Percentiles rank a stretch among this genome's conserved stretches.
phyloP scores from a whole-genome alignment of 1,140 invertebrate species.

The Drosophila lacertosa region DNA sequence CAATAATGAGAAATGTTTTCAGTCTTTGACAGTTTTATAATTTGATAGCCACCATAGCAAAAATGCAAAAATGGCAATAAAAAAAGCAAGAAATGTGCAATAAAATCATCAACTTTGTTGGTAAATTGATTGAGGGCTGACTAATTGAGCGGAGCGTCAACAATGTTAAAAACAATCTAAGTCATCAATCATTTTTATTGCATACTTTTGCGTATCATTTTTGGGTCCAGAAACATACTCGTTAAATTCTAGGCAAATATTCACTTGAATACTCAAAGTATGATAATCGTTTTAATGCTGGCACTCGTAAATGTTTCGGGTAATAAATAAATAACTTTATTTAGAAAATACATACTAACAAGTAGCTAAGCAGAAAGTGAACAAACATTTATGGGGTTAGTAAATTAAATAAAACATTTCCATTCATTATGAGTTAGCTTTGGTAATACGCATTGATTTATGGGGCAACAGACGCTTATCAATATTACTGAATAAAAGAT shows the following conservation, averaged over 20 bases:
- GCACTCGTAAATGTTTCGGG: slow-evolving; percentile 12
- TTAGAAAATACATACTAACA: background rate
- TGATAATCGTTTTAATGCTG: slow-evolving; percentile 26
- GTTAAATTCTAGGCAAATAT: slow-evolving; percentile 26
- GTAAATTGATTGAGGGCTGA: slow-evolving; percentile 45
- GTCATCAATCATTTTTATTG: slow-evolving; percentile 78
- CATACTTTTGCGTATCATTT: slow-evolving; percentile 66
- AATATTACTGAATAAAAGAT: slow-evolving; percentile 10
- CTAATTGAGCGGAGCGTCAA: slow-evolving; percentile 62
- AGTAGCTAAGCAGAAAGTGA: background rate
- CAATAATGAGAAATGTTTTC: slow-evolving; percentile 7
- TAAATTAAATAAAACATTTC: slow-evolving; percentile 30
- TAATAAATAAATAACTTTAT: slow-evolving; percentile 1
- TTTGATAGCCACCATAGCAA: background rate
- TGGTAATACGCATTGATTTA: slow-evolving; percentile 32
- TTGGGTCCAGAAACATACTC: slow-evolving; percentile 18
- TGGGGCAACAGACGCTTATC: slow-evolving; percentile 25
- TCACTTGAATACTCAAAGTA: slow-evolving; percentile 46
- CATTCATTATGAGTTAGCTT: slow-evolving; percentile 6
- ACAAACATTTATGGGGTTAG: slow-evolving; percentile 31
- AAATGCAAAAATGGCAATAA: slow-evolving; percentile 18
- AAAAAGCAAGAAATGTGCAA: background rate
- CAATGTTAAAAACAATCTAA: slow-evolving; percentile 48
- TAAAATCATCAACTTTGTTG: slow-evolving; percentile 30
- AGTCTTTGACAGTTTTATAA: slow-evolving; percentile 21